Base-by-base conservation (phyloP, 2,888 invertebrate species). In the Tetanocera ferruginea region DNA sequence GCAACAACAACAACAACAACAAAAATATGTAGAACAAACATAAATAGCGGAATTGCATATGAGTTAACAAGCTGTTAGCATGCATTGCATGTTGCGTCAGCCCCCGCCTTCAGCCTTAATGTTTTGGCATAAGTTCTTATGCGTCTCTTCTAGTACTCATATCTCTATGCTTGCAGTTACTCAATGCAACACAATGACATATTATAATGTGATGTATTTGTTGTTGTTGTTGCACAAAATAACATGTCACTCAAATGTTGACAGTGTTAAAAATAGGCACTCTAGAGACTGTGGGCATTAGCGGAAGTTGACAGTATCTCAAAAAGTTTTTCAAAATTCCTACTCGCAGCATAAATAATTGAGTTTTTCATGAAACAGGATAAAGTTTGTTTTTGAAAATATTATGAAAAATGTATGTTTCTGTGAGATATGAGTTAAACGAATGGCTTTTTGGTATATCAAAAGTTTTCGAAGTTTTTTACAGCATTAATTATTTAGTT, bases 121-220 rank as follows among this genome's bases (percentile, higher is more conserved):
- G n/a, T 19, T 37, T 17, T 31, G n/a, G 25, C 34, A 19, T 31
- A 17, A 2, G 1, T 14, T 62, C 4, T 37, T 37, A 6, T 34
- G 19, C 37, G n/a, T 11, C 62, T 6, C 31, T 17, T 31, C 19
- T n/a, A n/a, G n/a, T n/a, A n/a, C n/a, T 80, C 25, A 66, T 51
- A 69, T 66, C 34, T 76, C 73, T 81, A 73, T 73, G 80, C 79
- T 81, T 83, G 80, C 81, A 86, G 86, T 85, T 86, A 86, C 85
- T 86, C 86, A 85, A 85, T 85, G 85, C 34, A 85, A 85, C 85
- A 85, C 85, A 86, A 86, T 86, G 86, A 85, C 86, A 86, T 86
- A 86, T 86, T 84, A 60, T 84, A 85, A 86, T 86, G 86, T 86
- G 86, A 86, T 81, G 86, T 86, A 85, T 86, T 85, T 84, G 85